Base-by-base conservation (phyloP, 35 echinoderm and acorn worm species). In the Acanthaster planci region DNA sequence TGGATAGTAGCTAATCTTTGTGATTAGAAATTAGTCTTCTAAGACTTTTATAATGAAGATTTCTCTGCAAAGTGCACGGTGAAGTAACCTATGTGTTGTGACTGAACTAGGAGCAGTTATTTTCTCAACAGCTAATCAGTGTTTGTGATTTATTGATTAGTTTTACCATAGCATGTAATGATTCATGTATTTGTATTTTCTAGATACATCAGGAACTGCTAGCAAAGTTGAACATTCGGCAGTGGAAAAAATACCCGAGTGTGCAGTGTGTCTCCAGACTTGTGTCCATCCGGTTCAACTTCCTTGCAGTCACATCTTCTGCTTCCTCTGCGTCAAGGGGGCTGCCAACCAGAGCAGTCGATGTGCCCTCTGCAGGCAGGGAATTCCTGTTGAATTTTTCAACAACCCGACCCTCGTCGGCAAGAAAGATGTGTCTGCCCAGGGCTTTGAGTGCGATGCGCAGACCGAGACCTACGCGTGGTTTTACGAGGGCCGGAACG, bases 401-500 rank as follows among this genome's bases (percentile, higher is more conserved):
- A 81, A 79, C 26, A 83, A 84, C 68, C 95, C 95, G 1, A 91
- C 78, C 22, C 76, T 97, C 5, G 52, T 97, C 18, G 51, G 75
- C 19, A 60, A 84, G 40, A 40, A 58, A 5, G 85, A 76, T 2
- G 64, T 84, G 50, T 54, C 72, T 1, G 47, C 44, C 23, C 34
- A 67, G 37, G 83, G 78, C 3, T 27, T 54, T 42, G 87, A 76
- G 17, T n/a, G 17, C 37, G n/a, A 82, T 8, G 38, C 54, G 30
- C 35, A 55, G 22, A 52, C 64, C 4, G 91, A 97, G 38, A 55
- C 79, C 38, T 97, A 97, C 50, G 52, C 91, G 8, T 97, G 95
- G 95, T 97, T 91, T 87, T 97, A 97, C 64, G 95, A 97, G 79
- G 95, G 95, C 8, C 82, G 95, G 36, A 97, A 93, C 67, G 95